Base-by-base conservation (phyloP, 1,140 invertebrate species). In the Chrysomallon squamiferum region DNA sequence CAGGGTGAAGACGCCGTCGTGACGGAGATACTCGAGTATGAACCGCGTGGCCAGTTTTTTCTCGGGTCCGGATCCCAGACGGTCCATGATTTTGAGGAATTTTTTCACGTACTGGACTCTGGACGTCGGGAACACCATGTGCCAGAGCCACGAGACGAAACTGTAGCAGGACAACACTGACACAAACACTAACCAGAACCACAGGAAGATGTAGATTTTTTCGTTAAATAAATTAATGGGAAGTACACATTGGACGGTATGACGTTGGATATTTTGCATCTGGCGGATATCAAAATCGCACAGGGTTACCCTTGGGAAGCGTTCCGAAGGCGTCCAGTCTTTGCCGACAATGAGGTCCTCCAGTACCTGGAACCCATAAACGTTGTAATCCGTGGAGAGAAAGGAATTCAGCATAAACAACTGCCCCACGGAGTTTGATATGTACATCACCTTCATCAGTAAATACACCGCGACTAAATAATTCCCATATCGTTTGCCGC, bases 211-310 rank as follows among this genome's bases (percentile, higher is more conserved):
- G 72, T 88, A 88, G 25, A 88, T 87, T 75, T 88, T 88, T 71
- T 88, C 87, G 69, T 88, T 88, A 76, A 88, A 88, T 29, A 88
- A 79, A 69, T 88, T 88, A 50, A 88, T 88, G 62, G 88, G 88
- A 30, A 88, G 86, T 20, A 87, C 86, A 72, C 87, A 88, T 68
- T 88, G 87, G 47, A 88, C 86, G 43, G 86, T 87, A 71, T 88
- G 86, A 58, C 85, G 83, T 62, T 88, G 84, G 43, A 87, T 79
- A 57, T 87, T 87, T 41, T 73, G 73, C 30, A 88, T 77, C 60
- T 87, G 84, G 35, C 88, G 81, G 27, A 88, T 87, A 62, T 87
- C 81, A 74, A 88, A 88, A 73, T 88, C 87, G 78, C 87, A 88
- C 70, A 88, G 81, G 13, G 87, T 88, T 13, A 88, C 87, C 38